Percentiles rank a stretch among this genome's conserved stretches.
phyloP scores from a whole-genome alignment of 92 coral and sea anemone genomes.

The Epizoanthus rinbou region DNA sequence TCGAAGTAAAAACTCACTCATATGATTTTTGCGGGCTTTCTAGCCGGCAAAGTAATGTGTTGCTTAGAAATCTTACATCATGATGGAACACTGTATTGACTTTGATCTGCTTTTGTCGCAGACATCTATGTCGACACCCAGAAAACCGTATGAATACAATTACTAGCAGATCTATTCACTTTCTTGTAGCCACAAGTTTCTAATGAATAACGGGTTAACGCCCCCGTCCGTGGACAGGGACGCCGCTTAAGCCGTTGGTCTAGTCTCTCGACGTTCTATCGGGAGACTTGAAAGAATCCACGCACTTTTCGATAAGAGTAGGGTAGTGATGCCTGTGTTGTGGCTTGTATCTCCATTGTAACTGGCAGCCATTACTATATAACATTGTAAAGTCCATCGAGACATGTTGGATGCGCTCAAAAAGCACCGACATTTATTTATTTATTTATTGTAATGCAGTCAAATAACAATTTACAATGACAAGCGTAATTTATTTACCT shows the following conservation, averaged over 20 bases:
- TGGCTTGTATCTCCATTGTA: no score
- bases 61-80: constrained; percentile 29
- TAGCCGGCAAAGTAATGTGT: not conserved
- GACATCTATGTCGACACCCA: not conserved
- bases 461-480: not conserved
- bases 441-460: not conserved
- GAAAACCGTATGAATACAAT: constrained; percentile 24
- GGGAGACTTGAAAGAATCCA: no score
- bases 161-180: constrained; percentile 9
- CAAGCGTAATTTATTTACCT: not conserved
- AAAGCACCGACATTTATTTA: no score
- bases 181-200: constrained; percentile 5
- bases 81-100: not conserved
- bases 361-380: no score
- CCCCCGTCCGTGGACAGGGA: no score
- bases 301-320: no score
- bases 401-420: no score
- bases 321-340: no score
- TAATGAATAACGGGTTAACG: not conserved
- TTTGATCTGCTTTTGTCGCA: constrained; percentile 2
- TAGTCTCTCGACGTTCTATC: no score
- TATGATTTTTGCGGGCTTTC: not conserved
- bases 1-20: not conserved
- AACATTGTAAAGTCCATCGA: no score
- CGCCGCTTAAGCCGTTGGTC: no score